A percentile compares a stretch with the other conserved stretches of the same genome.
Conservation (phyloP, 1,140 invertebrate genomes). For the Brachionus manjavacas region DNA sequence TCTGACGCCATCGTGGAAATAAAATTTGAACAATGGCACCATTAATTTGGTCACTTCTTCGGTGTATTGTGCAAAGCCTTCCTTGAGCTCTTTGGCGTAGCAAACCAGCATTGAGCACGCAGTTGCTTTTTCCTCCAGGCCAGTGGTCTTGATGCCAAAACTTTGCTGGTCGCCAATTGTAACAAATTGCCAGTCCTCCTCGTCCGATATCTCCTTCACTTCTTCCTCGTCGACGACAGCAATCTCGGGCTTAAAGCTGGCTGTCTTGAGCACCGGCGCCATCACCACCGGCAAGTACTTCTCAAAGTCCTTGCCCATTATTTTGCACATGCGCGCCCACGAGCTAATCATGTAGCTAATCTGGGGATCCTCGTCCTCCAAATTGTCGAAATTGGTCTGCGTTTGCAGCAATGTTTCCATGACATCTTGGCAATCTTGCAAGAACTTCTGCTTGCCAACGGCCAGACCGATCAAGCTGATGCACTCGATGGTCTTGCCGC, state of each 20-base stretch:
- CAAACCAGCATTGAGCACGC: constrained; percentile 99
- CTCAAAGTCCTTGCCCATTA: constrained; percentile 86
- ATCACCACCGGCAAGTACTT: constrained; percentile 95
- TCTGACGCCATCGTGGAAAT: constrained; percentile 82
- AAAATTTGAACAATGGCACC: constrained; percentile 93
- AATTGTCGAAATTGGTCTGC: constrained; percentile 64
- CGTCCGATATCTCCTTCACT: constrained; percentile 70
- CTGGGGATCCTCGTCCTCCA: constrained; percentile 89
- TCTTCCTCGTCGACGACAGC: constrained; percentile 74
- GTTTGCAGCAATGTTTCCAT: constrained; percentile 91
- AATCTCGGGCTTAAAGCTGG: constrained; percentile 91
- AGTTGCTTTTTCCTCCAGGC: constrained; percentile 95
- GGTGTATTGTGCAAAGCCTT: constrained; percentile 86
- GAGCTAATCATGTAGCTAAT: constrained; percentile 90
- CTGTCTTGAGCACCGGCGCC: constrained; percentile 88
- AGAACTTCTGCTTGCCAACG: constrained; percentile 86
- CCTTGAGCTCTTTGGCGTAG: constrained; percentile 92
- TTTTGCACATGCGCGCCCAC: constrained; percentile 97
- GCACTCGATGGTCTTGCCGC: constrained; percentile 95
- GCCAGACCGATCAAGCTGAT: constrained; percentile 95
- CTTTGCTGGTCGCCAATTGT: constrained; percentile 80
- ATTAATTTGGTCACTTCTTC: constrained; percentile 86
- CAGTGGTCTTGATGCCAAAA: constrained; percentile 63
- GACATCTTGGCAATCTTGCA: constrained; percentile 84
- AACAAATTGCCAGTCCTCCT: constrained; percentile 95